Conservation (phyloP, 2,888 invertebrate genomes). For the Dynastes grantii region DNA sequence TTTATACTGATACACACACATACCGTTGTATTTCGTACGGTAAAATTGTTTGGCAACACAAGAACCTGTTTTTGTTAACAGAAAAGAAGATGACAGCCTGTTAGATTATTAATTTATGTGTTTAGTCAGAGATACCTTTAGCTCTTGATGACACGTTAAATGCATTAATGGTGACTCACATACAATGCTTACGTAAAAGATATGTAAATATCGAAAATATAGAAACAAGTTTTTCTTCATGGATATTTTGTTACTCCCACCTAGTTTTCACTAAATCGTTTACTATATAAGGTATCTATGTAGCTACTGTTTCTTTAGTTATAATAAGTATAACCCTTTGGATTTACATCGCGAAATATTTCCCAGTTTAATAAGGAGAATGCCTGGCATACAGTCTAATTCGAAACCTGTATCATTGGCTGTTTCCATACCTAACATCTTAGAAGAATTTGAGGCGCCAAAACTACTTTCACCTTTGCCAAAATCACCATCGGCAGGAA, state of each 20-base stretch:
- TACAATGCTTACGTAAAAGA: not conserved
- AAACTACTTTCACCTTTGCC: slow-evolving; percentile 26
- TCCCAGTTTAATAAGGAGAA: not conserved
- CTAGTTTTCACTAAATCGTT: not conserved
- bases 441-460: slow-evolving; percentile 16
- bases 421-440: slow-evolving; percentile 11
- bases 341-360: not conserved
- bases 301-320: not conserved
- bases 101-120: slow-evolving; percentile 18
- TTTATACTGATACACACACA: slow-evolving; percentile 7
- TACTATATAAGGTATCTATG: slow-evolving; percentile 4
- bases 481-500: not conserved
- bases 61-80: slow-evolving; percentile 24
- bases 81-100: not conserved
- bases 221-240: not conserved
- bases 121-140: slow-evolving; percentile 35
- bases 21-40: slow-evolving; percentile 20
- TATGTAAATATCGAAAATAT: slow-evolving; percentile 1
- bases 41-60: slow-evolving; percentile 35
- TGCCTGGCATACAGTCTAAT: not conserved
- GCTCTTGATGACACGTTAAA: slow-evolving; percentile 12
- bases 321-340: not conserved
- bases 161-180: slow-evolving; percentile 29
- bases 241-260: slow-evolving; percentile 24
- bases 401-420: not conserved